These are phyloP conservation scores for Pachyseris speciosa DNA, from an alignment of 64 coral and sea anemone species.

Conservation along the genomic window DNA sequence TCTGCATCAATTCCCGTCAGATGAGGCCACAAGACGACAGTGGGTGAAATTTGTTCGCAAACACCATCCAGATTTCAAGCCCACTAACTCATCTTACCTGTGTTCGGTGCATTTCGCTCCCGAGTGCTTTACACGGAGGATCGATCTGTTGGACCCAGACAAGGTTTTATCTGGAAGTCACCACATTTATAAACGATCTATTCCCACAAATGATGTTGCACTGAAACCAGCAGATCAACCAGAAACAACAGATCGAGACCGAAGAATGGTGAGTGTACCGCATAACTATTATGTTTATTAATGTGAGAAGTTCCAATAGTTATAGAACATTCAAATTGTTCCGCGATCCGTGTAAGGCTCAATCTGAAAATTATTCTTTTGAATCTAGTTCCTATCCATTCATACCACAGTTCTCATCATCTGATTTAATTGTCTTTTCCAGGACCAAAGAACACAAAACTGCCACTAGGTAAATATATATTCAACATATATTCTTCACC, in stretches of 20 bases:
- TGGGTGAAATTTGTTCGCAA: slow-evolving; percentile 33
- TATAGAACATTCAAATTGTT: too few species aligned
- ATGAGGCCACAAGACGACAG: not conserved
- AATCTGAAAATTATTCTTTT: too few species aligned
- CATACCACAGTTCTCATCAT: too few species aligned
- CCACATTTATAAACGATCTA: not conserved
- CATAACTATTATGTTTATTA: too few species aligned
- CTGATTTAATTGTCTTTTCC: too few species aligned
- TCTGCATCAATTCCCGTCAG: not conserved
- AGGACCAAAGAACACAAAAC: too few species aligned
- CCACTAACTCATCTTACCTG: not conserved
- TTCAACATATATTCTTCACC: too few species aligned
- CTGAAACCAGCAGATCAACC: not conserved
- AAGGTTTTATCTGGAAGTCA: not conserved
- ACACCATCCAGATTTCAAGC: not conserved
- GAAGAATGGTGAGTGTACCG: not conserved
- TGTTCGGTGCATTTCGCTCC: slow-evolving; percentile 35
- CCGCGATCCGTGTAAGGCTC: too few species aligned
- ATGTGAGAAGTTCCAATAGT: too few species aligned
- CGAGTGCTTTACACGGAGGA: not conserved
- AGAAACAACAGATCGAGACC: not conserved
- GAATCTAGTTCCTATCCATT: too few species aligned
- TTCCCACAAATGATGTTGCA: not conserved
- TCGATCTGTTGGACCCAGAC: not conserved
- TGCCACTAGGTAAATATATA: too few species aligned